Base-by-base conservation (phyloP, 2,113 vertebrate genomes). In the Nibea albiflora region DNA sequence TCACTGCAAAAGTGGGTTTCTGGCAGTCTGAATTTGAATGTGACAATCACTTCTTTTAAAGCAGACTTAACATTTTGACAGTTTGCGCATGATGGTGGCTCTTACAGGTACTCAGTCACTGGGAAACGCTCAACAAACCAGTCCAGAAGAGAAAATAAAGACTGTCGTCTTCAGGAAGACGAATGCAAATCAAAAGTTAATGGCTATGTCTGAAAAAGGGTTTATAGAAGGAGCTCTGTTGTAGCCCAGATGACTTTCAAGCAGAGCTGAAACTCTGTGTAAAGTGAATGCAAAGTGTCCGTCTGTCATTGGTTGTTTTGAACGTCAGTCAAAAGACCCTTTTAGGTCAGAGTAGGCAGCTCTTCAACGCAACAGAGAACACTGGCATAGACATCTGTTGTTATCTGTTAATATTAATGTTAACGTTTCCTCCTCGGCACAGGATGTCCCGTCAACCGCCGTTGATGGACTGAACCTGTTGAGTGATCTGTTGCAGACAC, bases 401-500 rank as follows among this genome's bases (percentile, higher is more conserved):
- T 28, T n/a, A 24, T 74, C 42, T 49, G 9, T 20, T 52, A 17
- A 56, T 44, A 50, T 56, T 54, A 49, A 57, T 20, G 49, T 44
- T n/a, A 5, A 62, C 19, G 52, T 58, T 15, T 54, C 67, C 75
- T 64, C 22, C 24, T 42, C 28, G 11, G 22, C 47, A 5, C 19
- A 0, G 5, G 65, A 15, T 15, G n/a, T 17, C 68, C 63, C 49
- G 76, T 73, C 79, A 35, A 31, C n/a, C 39, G 0, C 52, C n/a
- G 47, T 64, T 73, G 67, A 83, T 61, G 58, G 79, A 83, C 50
- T 22, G 62, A 77, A 46, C 63, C 5, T 2, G 75, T 8, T 35
- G 88, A 93, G 73, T 89, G 89, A 91, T 85, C 16, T 20, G 81
- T 56, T 76, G 85, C 90, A 91, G 90, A 87, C 83, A 1, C 75